Evolutionary conservation across 2,113 vertebrate genomes (phyloP), one percentile per base, ranked within the genome.

Genomic region (Equus quagga): DNA sequence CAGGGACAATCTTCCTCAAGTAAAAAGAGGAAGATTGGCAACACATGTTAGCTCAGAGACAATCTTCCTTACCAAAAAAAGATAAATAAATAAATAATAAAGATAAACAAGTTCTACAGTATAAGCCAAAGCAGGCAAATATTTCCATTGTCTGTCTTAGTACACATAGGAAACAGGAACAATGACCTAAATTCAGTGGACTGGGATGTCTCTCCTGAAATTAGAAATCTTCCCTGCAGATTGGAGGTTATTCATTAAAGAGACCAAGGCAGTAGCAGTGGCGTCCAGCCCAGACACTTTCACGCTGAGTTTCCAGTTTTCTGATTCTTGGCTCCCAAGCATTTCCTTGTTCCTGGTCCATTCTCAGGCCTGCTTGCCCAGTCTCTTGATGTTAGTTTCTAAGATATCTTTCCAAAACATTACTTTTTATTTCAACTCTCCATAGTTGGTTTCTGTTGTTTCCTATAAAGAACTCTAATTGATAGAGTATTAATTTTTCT

Each of bases 401-500:
- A 60, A 84, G 11, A n/a, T 69, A 28, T 12, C 15, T 92, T 93
- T 89, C 49, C 19, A 83, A 44, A 62, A 75, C 91, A 41, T 86
- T 75, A 54, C 10, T 46, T 92, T 76, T 86, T 54, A 26, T 79
- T n/a, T 69, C 56, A 81, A 17, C 46, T 78, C n/a, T 73, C 90
- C 33, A 64, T 31, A 56, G 6, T n/a, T 86, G 24, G 8, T 81
- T 96, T 87, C 17, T 86, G 13, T 49, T 82, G 19, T 41, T 95
- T 89, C 24, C 28, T 15, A 54, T 23, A 76, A 56, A 85, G 23
- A 72, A 89, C 41, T 67, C 11, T 51, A 70, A 83, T 79, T 58
- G 64, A 73, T n/a, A 72, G 31, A 72, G 19, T 54, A 79, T 41
- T 85, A 54, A 60, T 26, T 95, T 72, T 97, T 82, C 46, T 82